Conservation (phyloP, 2,113 vertebrate genomes). For the Triplophysa siluroides region DNA sequence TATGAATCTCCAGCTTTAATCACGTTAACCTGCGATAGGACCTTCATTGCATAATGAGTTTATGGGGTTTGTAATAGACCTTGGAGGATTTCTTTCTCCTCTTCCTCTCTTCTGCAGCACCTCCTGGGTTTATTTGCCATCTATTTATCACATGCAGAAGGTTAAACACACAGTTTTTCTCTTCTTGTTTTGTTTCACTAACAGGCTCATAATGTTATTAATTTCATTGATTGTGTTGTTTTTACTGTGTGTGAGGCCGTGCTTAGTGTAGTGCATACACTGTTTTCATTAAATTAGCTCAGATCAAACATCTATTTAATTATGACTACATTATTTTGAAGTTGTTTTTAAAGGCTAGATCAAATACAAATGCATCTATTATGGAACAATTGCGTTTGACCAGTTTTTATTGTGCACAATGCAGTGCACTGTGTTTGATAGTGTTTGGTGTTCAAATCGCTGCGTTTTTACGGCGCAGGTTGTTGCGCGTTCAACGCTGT, state of each 20-base stretch:
- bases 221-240: neutral
- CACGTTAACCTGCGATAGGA: constrained; percentile 42
- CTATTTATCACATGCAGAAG: neutral
- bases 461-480: constrained; percentile 14
- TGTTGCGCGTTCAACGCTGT: neutral
- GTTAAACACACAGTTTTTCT: neutral
- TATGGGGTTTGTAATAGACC: constrained; percentile 40
- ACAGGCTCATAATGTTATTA: neutral
- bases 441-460: constrained; percentile 22
- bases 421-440: neutral
- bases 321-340: too few relatives aligned
- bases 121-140: constrained; percentile 10
- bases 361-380: too few relatives aligned
- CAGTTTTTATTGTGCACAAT: neutral
- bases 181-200: neutral
- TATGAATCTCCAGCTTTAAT: constrained; percentile 50
- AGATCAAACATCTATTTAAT: too few relatives aligned
- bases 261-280: neutral
- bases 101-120: constrained; percentile 13
- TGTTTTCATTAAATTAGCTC: too few relatives aligned
- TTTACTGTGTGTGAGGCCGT: neutral
- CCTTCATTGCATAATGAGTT: constrained; percentile 47
- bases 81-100: constrained; percentile 42
- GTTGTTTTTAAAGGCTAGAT: too few relatives aligned
- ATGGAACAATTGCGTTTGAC: too few relatives aligned